phyloP scores from a whole-genome alignment of 2,888 invertebrate species.

The Plagiodera versicolora region DNA sequence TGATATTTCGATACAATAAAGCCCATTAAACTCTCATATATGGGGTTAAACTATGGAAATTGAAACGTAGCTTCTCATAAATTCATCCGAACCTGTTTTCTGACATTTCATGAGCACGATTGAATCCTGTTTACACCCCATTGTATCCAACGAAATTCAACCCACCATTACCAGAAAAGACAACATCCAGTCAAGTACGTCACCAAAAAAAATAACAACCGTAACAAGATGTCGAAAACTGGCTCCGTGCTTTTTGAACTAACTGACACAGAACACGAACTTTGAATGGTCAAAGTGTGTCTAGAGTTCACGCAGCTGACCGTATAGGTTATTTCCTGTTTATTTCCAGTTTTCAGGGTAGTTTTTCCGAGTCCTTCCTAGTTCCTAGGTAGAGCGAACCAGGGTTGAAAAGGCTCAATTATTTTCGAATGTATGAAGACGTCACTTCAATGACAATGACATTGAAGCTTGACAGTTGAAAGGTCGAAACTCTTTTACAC shows the following conservation, averaged over 20 bases:
- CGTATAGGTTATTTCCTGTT: constrained; percentile 28
- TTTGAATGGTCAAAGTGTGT: constrained; percentile 28
- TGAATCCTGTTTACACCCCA: background rate
- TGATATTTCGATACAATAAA: too few relatives aligned
- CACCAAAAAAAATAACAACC: constrained; percentile 34
- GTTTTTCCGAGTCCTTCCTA: background rate
- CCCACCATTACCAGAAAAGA: constrained; percentile 31
- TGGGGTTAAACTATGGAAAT: too few relatives aligned
- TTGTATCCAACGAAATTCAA: background rate
- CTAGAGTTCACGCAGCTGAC: constrained; percentile 26
- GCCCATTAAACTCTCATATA: too few relatives aligned
- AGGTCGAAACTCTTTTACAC: too few relatives aligned
- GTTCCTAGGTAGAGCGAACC: background rate
- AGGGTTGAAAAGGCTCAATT: background rate
- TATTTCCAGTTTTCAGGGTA: constrained; percentile 23
- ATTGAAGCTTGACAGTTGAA: too few relatives aligned
- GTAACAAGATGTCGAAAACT: constrained; percentile 16
- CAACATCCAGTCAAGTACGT: constrained; percentile 39
- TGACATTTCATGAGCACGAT: background rate
- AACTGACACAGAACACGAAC: constrained; percentile 37
- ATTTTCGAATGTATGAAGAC: background rate
- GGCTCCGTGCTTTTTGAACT: constrained; percentile 36
- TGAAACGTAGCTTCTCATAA: too few relatives aligned
- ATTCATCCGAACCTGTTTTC: background rate
- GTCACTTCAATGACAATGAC: too few relatives aligned